Evolutionary conservation across 2,113 vertebrate species (phyloP).

Genomic region (Ascaphus truei): DNA sequence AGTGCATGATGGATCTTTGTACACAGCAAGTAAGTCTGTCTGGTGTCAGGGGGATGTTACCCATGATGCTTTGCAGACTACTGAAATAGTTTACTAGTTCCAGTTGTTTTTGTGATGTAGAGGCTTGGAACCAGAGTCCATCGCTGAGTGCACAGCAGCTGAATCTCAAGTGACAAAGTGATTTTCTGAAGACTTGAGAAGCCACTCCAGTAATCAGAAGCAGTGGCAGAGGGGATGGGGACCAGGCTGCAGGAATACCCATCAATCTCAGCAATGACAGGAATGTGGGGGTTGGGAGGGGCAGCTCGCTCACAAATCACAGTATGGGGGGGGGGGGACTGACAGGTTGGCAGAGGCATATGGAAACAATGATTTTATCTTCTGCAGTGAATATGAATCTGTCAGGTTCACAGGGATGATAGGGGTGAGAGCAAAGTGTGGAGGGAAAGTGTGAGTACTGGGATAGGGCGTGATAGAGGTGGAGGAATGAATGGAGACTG

Average conservation of each 20-base stretch:
- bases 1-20: too few relatives aligned
- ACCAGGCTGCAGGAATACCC: background rate
- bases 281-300: background rate
- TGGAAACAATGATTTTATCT: background rate
- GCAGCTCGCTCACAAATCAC: background rate
- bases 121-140: background rate
- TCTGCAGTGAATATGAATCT: background rate
- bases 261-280: background rate
- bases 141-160: background rate
- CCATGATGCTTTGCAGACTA: background rate
- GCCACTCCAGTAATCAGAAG: background rate
- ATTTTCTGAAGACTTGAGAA: slow-evolving; percentile 12
- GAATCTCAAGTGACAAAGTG: slow-evolving; percentile 2
- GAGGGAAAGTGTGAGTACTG: too few relatives aligned
- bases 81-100: background rate
- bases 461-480: too few relatives aligned
- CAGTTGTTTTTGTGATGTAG: background rate
- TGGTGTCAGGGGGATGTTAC: too few relatives aligned
- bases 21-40: too few relatives aligned
- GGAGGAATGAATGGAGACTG: too few relatives aligned
- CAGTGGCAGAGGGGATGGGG: background rate
- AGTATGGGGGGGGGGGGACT: background rate
- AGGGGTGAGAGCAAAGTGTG: too few relatives aligned
- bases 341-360: background rate
- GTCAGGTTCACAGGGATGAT: background rate